These are phyloP conservation scores for Andrena hattorfiana DNA, from an alignment of 2,888 invertebrate species.

Conservation along the genomic window DNA sequence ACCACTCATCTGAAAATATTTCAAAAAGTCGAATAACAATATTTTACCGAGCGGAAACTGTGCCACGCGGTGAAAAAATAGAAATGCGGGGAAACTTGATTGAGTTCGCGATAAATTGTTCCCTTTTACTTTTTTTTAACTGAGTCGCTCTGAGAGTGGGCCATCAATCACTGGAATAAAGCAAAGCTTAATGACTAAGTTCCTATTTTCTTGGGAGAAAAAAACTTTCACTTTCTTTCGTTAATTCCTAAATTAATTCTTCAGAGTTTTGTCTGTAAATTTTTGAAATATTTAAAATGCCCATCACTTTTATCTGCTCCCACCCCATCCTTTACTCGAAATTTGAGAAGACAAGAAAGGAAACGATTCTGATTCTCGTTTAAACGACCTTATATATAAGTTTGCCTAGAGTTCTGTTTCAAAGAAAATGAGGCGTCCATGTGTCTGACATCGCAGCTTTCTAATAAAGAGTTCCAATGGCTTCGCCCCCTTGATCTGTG, in stretches of 20 bases:
- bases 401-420: neutral
- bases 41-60: conserved; percentile 39
- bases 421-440: neutral
- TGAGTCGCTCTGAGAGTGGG: neutral
- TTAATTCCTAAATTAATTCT: conserved; percentile 14
- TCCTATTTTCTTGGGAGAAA: neutral
- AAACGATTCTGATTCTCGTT: neutral
- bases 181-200: neutral
- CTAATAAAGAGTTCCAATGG: conserved; percentile 26
- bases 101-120: neutral
- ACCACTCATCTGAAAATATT: conserved; percentile 4
- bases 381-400: neutral
- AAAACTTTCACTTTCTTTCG: neutral
- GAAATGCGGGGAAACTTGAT: neutral
- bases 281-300: neutral
- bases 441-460: conserved; percentile 32
- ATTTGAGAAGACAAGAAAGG: neutral
- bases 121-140: neutral
- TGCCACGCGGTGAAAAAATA: conserved; percentile 1
- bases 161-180: neutral
- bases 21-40: conserved; percentile 25
- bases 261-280: neutral
- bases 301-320: neutral
- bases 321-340: neutral
- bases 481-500: conserved; percentile 12